Evolutionary conservation across 1,140 invertebrate species (phyloP), one percentile per base, ranked within the genome.

Genomic region (Plutomurus gul): DNA sequence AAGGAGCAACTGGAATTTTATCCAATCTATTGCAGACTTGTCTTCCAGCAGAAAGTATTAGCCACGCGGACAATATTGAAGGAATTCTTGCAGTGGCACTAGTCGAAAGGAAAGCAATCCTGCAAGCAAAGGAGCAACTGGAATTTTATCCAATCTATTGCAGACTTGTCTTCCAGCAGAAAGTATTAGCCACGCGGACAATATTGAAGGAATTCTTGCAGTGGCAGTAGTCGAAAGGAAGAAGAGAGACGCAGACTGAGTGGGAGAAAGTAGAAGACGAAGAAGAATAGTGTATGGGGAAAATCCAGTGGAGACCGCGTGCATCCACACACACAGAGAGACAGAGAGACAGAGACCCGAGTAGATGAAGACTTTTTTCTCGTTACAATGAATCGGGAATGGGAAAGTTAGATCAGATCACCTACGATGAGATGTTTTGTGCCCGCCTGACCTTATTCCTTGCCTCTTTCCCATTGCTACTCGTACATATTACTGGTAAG

Each of bases 281-380:
- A 43, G 37, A 6, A 6, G 13, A 13, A 7, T 13, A 39, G 37
- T 22, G 4, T 11, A 51, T 4, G 25, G 18, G 18, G n/a, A n/a
- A n/a, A 51, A 51, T 22, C 47, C 47, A 51, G 47, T 22, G 6
- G 20, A 51, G 47, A 22, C 47, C 47, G 25, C 20, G 18, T 5
- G n/a, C 47, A 49, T 20, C 6, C 47, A 20, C 8, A 30, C 51
- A 60, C 56, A 65, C 51, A 10, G 13, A 5, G 20, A 56, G n/a
- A n/a, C n/a, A 7, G 2, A 7, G 39, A 43, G 39, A 43, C 39
- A 8, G 39, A 7, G 39, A 65, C n/a, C n/a, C n/a, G 18, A 65
- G 11, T 30, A 65, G 56, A 65, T 65, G 56, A 65, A 65, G 56
- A 65, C 56, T 65, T 65, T 60, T 60, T 65, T 65, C 56, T 65